Percentiles rank a stretch among this genome's conserved stretches.
These are phyloP conservation scores for Eulemur macaco DNA, from an alignment of 2,113 vertebrate species.

Conservation along the genomic window DNA sequence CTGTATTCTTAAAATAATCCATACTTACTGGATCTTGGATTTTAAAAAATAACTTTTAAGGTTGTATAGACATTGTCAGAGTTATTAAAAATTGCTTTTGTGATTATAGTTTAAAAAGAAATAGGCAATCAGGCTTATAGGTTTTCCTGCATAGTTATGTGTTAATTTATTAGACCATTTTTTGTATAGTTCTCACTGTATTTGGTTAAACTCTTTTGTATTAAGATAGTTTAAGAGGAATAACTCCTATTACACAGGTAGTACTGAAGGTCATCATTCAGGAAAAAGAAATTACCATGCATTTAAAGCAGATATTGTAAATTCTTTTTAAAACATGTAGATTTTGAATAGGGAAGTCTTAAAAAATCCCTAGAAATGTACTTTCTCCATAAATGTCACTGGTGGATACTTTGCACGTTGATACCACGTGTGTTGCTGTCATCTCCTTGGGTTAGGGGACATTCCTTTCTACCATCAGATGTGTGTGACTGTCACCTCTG, in stretches of 20 bases:
- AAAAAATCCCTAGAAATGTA: background rate
- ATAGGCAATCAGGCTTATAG: background rate
- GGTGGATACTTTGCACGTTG: background rate
- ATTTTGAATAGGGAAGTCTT: background rate
- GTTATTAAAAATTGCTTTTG: background rate
- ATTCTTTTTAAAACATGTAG: background rate
- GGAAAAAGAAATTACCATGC: background rate
- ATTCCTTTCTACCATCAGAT: background rate
- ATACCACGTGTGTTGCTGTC: too few relatives aligned
- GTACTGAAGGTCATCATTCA: background rate
- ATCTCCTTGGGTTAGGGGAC: background rate
- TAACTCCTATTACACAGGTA: background rate
- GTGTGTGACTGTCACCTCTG: background rate
- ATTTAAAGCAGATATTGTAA: background rate
- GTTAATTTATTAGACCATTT: background rate
- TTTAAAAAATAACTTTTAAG: background rate
- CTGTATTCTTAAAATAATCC: background rate
- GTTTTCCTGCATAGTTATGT: background rate
- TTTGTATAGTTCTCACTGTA: background rate
- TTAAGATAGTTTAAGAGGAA: background rate
- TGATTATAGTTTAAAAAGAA: background rate
- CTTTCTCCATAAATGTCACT: background rate
- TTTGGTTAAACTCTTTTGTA: background rate
- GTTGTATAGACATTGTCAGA: background rate
- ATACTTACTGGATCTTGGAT: background rate